Percentiles rank a stretch among this genome's conserved stretches.
Evolutionary conservation across 2,113 vertebrate genomes (phyloP).

Genomic region (Sinocyclocheilus anophthalmus): DNA sequence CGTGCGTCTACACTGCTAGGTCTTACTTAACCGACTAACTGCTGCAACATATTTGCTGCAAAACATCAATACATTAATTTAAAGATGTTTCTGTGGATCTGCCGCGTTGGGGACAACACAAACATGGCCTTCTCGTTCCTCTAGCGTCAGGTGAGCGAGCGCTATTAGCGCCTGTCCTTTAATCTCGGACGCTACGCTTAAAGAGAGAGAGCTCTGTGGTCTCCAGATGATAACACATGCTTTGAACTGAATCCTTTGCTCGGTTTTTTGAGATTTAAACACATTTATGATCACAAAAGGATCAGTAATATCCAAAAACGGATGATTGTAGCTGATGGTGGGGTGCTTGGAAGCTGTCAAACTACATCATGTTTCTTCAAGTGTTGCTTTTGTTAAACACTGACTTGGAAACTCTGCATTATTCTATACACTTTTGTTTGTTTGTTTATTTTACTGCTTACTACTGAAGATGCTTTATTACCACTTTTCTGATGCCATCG

Average conservation of each 20-base stretch:
- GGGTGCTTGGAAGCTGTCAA: not conserved
- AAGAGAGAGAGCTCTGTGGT: not conserved
- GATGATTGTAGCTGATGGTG: conserved; percentile 22
- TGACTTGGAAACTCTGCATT: not conserved
- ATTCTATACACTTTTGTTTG: not conserved
- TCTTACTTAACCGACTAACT: conserved; percentile 27
- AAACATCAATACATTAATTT: conserved; percentile 15
- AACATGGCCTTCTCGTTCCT: conserved; percentile 62
- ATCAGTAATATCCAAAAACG: not conserved
- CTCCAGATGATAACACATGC: not conserved
- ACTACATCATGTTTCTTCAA: not conserved
- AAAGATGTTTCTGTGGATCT: conserved; percentile 64
- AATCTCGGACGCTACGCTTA: not conserved
- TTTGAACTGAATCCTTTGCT: not conserved
- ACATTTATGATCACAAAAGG: not conserved
- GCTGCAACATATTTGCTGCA: conserved; percentile 31
- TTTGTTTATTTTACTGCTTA: not conserved
- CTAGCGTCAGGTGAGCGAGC: conserved; percentile 75
- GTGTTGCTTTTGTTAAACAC: not conserved
- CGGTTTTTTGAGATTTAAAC: not conserved
- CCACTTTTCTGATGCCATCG: not conserved
- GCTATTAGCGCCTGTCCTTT: not conserved
- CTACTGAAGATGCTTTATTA: not conserved
- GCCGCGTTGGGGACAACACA: conserved; percentile 47
- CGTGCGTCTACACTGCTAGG: not conserved